Evolutionary conservation across 2,113 vertebrate species (phyloP).

Genomic region (Equus przewalskii): DNA sequence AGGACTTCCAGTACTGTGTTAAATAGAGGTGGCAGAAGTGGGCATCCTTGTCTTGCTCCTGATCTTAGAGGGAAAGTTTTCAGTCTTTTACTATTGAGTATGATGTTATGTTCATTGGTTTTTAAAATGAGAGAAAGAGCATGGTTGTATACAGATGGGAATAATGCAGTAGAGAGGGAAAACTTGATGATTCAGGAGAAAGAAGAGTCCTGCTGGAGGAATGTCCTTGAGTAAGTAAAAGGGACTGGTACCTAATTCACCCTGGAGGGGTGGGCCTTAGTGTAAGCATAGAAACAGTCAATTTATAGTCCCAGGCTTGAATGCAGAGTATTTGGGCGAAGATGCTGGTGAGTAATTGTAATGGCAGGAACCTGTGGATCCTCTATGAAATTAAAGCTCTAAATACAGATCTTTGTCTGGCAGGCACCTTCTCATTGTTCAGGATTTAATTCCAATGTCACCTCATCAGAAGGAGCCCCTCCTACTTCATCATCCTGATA

Average conservation of each 20-base stretch:
- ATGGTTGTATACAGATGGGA: neutral
- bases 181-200: neutral
- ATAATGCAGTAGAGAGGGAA: neutral
- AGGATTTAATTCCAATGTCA: neutral
- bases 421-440: neutral
- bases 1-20: too few relatives aligned
- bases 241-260: neutral
- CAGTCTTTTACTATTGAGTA: neutral
- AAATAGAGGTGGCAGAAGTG: too few relatives aligned
- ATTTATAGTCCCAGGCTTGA: neutral
- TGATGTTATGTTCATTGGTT: neutral
- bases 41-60: too few relatives aligned
- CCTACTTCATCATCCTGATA: neutral
- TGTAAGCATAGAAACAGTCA: neutral
- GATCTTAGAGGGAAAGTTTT: neutral
- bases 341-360: neutral
- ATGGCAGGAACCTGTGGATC: neutral
- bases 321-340: neutral
- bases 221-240: neutral
- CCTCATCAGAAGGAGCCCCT: neutral
- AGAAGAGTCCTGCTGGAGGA: neutral
- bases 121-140: conserved; percentile 10
- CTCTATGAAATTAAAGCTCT: neutral
- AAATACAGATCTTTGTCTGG: neutral
- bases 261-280: neutral